A percentile compares a stretch with the other conserved stretches of the same genome.
These are phyloP conservation scores for Rhinoderma darwinii DNA, from an alignment of 2,113 vertebrate genomes.

Conservation along the genomic window DNA sequence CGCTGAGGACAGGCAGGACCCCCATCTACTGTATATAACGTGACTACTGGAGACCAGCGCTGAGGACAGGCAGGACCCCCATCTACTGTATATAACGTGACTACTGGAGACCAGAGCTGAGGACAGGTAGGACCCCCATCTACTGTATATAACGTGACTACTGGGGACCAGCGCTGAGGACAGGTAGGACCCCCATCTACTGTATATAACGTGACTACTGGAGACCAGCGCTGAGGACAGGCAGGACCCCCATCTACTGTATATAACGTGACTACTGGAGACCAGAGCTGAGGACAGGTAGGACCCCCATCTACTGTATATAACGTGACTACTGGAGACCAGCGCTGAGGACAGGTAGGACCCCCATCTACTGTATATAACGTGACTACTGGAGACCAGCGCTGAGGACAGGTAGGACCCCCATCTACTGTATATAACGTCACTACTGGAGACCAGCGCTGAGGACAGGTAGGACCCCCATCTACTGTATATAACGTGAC, in stretches of 20 bases:
- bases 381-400: neutral
- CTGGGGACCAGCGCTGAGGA: neutral
- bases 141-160: too few relatives aligned
- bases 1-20: neutral
- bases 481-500: neutral
- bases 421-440: neutral
- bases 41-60: too few relatives aligned
- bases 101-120: too few relatives aligned
- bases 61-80: neutral
- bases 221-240: neutral
- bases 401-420: conserved; percentile 11
- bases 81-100: too few relatives aligned
- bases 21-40: neutral
- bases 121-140: neutral
- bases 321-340: neutral
- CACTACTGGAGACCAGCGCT: neutral
- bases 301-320: neutral
- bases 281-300: neutral
- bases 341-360: neutral
- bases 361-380: neutral
- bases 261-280: neutral
- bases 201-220: too few relatives aligned
- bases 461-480: conserved; percentile 7
- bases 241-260: neutral
- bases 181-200: neutral